These are phyloP conservation scores for Azorinus chamasolen DNA, from an alignment of 2,888 invertebrate genomes.

Conservation along the genomic window DNA sequence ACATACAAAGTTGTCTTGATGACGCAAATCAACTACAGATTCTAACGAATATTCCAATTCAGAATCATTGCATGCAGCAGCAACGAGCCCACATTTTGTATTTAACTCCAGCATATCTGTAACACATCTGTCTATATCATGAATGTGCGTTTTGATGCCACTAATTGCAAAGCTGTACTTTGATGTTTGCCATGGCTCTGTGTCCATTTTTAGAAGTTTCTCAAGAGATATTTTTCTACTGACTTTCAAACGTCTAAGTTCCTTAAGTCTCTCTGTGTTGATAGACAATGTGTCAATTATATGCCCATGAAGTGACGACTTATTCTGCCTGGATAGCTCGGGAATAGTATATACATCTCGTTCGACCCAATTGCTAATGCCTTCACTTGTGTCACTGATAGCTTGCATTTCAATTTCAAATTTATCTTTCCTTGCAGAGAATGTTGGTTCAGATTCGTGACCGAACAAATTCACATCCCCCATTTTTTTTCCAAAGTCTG, in stretches of 20 bases:
- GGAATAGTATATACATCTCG: too few species aligned
- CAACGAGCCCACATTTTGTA: not conserved
- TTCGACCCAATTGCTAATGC: too few species aligned
- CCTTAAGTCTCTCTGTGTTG: not conserved
- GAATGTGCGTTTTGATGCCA: not conserved
- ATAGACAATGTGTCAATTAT: not conserved
- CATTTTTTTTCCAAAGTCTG: not conserved
- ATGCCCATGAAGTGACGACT: not conserved
- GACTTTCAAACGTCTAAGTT: not conserved
- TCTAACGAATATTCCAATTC: not conserved
- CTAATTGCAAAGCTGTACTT: not conserved
- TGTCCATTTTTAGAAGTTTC: not conserved
- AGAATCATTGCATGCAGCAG: not conserved
- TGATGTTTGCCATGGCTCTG: not conserved
- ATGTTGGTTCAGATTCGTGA: not conserved
- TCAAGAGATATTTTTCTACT: not conserved
- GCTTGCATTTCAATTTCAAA: not conserved
- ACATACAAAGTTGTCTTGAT: not conserved
- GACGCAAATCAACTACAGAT: not conserved
- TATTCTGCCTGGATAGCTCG: too few species aligned
- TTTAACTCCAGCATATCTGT: not conserved
- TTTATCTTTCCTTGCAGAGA: not conserved
- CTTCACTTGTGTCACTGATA: not conserved
- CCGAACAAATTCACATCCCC: conserved; percentile 1
- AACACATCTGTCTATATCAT: not conserved